Percentiles rank a stretch among this genome's conserved stretches.
These are phyloP conservation scores for Nasonia vitripennis DNA, from an alignment of 1,140 invertebrate genomes.

Conservation along the genomic window DNA sequence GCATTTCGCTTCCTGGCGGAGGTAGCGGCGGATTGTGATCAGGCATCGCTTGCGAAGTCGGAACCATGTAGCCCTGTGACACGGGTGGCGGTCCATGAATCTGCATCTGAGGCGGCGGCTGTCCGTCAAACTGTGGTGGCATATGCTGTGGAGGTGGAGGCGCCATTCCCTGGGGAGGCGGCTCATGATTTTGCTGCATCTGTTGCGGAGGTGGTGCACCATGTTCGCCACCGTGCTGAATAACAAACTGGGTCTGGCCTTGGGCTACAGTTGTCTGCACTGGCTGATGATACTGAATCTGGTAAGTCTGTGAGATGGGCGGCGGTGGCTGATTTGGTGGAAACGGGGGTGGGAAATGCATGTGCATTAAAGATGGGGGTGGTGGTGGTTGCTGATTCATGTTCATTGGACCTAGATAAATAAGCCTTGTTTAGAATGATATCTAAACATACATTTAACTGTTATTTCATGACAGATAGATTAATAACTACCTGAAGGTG, in stretches of 20 bases:
- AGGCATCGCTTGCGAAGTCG: conserved; percentile 27
- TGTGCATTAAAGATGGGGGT: conserved; percentile 67
- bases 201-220: conserved; percentile 65
- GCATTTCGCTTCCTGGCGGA: conserved; percentile 60
- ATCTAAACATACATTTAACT: not conserved
- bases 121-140: conserved; percentile 66
- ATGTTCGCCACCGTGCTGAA: conserved; percentile 64
- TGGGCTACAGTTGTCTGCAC: conserved; percentile 60
- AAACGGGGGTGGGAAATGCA: conserved; percentile 72
- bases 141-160: conserved; percentile 65
- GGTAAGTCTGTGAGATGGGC: conserved; percentile 71
- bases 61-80: conserved; percentile 53
- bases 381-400: conserved; percentile 69
- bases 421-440: not conserved
- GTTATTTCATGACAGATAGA: not conserved
- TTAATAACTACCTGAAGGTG: conserved; percentile 57
- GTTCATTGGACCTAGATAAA: conserved; percentile 60
- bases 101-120: conserved; percentile 61
- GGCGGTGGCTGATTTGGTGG: conserved; percentile 72
- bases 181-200: conserved; percentile 67
- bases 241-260: conserved; percentile 67
- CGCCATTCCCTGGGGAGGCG: conserved; percentile 59
- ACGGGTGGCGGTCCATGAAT: conserved; percentile 63
- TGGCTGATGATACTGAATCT: conserved; percentile 71
- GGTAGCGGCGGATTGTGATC: conserved; percentile 60